Evolutionary conservation across 1,140 invertebrate genomes (phyloP).

Genomic region (Nilaparvata lugens): DNA sequence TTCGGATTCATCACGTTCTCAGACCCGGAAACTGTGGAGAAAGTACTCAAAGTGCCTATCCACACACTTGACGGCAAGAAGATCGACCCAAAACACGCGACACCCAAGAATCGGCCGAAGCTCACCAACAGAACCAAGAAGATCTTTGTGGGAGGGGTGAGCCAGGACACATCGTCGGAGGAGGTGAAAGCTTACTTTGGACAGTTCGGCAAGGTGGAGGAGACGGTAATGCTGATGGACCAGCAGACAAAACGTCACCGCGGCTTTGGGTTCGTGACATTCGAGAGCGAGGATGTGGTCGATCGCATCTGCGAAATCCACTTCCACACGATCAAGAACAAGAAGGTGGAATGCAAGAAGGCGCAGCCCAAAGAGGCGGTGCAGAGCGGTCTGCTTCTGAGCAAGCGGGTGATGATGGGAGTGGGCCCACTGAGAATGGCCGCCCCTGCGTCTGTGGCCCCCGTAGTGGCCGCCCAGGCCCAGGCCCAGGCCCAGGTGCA

Average conservation of each 20-base stretch:
- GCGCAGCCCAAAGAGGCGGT: constrained; percentile 87
- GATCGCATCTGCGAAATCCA: constrained; percentile 87
- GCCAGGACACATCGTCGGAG: constrained; percentile 82
- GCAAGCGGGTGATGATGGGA: constrained; percentile 61
- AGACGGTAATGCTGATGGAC: constrained; percentile 91
- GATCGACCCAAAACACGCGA: constrained; percentile 88
- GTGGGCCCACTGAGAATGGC: constrained; percentile 54
- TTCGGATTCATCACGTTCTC: constrained; percentile 91
- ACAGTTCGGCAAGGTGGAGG: constrained; percentile 85
- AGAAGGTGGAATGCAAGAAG: constrained; percentile 89
- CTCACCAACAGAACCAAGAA: constrained; percentile 81
- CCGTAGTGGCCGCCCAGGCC: constrained; percentile 45
- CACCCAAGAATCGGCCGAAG: constrained; percentile 80
- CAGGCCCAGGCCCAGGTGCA: constrained; percentile 37
- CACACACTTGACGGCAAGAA: constrained; percentile 91
- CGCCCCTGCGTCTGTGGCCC: constrained; percentile 39
- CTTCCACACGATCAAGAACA: constrained; percentile 88
- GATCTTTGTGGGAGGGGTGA: constrained; percentile 85
- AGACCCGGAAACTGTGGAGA: constrained; percentile 78
- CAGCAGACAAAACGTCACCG: constrained; percentile 86
- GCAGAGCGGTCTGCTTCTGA: constrained; percentile 57
- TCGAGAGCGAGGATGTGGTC: constrained; percentile 84
- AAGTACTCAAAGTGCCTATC: constrained; percentile 79
- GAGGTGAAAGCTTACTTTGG: constrained; percentile 87
- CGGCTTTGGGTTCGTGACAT: constrained; percentile 86